Base-by-base conservation (phyloP, 1,140 invertebrate species). In the Nasonia longicornis region DNA sequence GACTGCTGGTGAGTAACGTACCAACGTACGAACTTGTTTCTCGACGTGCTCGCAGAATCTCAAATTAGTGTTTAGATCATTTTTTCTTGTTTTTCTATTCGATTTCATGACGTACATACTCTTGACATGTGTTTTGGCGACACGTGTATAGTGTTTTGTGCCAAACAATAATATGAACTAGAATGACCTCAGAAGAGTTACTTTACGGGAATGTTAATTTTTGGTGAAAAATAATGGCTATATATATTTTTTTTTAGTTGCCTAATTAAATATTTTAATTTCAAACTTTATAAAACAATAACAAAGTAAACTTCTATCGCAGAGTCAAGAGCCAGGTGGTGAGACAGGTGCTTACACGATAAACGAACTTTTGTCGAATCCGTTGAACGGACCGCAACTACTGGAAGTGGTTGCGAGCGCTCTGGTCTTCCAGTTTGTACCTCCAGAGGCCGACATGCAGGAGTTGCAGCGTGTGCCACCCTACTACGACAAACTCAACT, bases 401-500 rank as follows among this genome's bases (percentile, higher is more conserved):
- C 95, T 98, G 88, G 96, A 97, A 88, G 93, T 95, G 26, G 94
- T 96, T 42, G 94, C 95, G 3, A 95, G 95, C 81, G 95, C 95
- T 75, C 94, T 98, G 48, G 95, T 97, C 63, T 98, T 98, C 90
- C 96, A 97, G 91, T 98, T 97, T 88, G 93, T 95, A 77, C 95
- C 95, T 0, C 91, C 93, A 72, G 89, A 92, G 29, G 87, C 88
- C 2, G 92, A 93, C 81, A 84, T 88, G 31, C 89, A 92, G 82
- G 83, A 87, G 8, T 85, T 89, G 22, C 91, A 92, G 83, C 91
- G 92, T 83, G 93, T 95, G 20, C 93, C 95, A 31, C 92, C 93
- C 4, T 97, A 98, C 89, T 97, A 95, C 88, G 95, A 98, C 90
- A 97, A 97, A 86, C 92, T 98, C 0, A 98, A 98, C 91, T 96